phyloP scores from a whole-genome alignment of 2,797 vertebrate species.

The Phaenicophaeus curvirostris region DNA sequence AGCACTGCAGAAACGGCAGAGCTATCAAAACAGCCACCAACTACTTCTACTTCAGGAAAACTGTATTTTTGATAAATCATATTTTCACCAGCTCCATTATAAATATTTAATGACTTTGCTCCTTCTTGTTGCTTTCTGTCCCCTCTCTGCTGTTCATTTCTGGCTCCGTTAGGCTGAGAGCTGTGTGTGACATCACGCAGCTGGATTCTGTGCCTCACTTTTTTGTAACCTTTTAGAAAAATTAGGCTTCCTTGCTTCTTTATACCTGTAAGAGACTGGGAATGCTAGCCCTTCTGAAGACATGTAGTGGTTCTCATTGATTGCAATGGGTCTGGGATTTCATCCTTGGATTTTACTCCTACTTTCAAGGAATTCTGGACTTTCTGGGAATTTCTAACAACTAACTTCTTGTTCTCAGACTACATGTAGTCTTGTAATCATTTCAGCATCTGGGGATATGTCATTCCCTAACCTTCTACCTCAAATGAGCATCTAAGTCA shows the following conservation, averaged over 20 bases:
- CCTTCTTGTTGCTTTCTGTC: neutral
- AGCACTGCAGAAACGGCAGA: neutral
- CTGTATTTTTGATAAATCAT: neutral
- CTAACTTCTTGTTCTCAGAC: neutral
- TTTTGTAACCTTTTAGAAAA: neutral
- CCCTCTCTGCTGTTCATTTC: neutral
- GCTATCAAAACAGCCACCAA: neutral
- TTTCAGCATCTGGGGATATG: neutral
- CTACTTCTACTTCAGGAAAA: neutral
- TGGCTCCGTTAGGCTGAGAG: neutral
- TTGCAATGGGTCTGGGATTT: neutral
- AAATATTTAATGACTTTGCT: neutral
- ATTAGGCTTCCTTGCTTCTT: neutral
- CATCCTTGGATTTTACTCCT: neutral
- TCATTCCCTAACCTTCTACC: neutral
- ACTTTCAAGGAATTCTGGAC: neutral
- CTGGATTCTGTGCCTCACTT: neutral
- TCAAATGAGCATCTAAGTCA: neutral
- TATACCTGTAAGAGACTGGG: neutral
- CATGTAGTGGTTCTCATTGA: fast-evolving
- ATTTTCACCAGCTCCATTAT: neutral
- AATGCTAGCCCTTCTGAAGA: neutral
- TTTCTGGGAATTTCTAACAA: neutral
- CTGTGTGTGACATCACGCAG: too few relatives aligned
- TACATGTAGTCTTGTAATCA: neutral